phyloP scores from a whole-genome alignment of 2,113 vertebrate genomes.

The Nibea coibor region DNA sequence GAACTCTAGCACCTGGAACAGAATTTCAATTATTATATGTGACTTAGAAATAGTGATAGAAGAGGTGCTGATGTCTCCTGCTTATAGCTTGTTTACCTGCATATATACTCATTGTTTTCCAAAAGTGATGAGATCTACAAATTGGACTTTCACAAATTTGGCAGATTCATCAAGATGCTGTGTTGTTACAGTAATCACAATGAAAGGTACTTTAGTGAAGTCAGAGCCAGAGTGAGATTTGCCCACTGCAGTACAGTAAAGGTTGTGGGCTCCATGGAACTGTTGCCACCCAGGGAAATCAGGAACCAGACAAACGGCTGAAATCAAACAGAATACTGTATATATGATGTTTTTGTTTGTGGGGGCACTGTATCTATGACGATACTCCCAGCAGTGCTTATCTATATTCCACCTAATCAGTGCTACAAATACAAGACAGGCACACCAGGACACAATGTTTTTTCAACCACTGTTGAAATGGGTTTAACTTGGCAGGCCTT shows the following conservation, averaged over 20 bases:
- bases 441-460: conserved; percentile 49
- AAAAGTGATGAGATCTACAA: no score
- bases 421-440: conserved; percentile 39
- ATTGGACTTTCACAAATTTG: background rate
- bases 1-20: background rate
- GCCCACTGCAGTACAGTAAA: background rate
- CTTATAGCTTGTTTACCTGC: background rate
- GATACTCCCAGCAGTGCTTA: conserved; percentile 6
- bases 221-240: background rate
- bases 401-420: conserved; percentile 47
- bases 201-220: conserved; percentile 3
- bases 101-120: background rate
- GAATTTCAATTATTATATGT: background rate
- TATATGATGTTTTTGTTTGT: background rate
- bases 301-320: conserved; percentile 35
- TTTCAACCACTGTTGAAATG: conserved; percentile 59
- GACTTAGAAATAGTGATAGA: background rate
- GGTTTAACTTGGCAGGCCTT: conserved; percentile 70
- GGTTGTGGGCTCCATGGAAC: conserved; percentile 4
- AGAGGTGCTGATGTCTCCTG: no score
- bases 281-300: conserved; percentile 55
- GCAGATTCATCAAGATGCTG: background rate
- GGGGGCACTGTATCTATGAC: conserved; percentile 8
- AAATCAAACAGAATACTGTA: conserved; percentile 10
- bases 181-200: conserved; percentile 10